A percentile compares a stretch with the other conserved stretches of the same genome.
phyloP scores from a whole-genome alignment of 2,888 invertebrate genomes.

The Schizotus pectinicornis region DNA sequence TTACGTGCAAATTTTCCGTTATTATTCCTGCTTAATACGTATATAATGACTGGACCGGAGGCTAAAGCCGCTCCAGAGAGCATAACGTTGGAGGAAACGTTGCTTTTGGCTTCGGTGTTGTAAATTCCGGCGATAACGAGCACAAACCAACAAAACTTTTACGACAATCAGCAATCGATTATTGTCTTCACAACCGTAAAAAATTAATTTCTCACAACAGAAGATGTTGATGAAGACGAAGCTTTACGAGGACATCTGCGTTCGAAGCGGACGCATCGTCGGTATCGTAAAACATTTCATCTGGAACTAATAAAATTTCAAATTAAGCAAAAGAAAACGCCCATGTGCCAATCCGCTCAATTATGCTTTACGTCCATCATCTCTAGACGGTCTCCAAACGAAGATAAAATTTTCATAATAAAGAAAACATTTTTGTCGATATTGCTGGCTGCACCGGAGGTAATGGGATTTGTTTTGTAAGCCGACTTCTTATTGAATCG shows the following conservation, averaged over 20 bases:
- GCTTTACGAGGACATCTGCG: slow-evolving; percentile 15
- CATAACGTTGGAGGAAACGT: slow-evolving; percentile 9
- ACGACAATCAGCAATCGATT: slow-evolving; percentile 6
- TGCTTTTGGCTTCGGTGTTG: neutral
- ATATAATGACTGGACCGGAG: slow-evolving; percentile 24
- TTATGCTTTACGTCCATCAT: slow-evolving; percentile 45
- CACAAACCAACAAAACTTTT: slow-evolving; percentile 10
- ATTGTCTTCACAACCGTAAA: slow-evolving; percentile 2
- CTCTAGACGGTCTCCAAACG: slow-evolving; percentile 31
- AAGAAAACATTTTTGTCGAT: slow-evolving; percentile 19
- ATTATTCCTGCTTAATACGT: slow-evolving; percentile 25
- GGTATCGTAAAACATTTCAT: slow-evolving; percentile 40
- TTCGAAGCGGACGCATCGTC: slow-evolving; percentile 16
- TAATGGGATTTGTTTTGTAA: neutral
- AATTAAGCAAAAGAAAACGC: slow-evolving; percentile 36
- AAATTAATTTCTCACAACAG: slow-evolving; percentile 21
- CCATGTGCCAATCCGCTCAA: slow-evolving; percentile 47
- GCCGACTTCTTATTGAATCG: slow-evolving; percentile 17
- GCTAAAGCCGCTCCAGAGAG: slow-evolving; percentile 6
- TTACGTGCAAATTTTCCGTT: slow-evolving; percentile 27
- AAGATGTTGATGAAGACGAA: neutral
- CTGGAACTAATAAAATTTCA: slow-evolving; percentile 46
- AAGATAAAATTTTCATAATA: slow-evolving; percentile 19
- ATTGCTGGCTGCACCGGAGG: neutral
- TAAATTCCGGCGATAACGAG: neutral